phyloP scores from a whole-genome alignment of 1,140 invertebrate genomes.

The Anoplolepis gracilipes region DNA sequence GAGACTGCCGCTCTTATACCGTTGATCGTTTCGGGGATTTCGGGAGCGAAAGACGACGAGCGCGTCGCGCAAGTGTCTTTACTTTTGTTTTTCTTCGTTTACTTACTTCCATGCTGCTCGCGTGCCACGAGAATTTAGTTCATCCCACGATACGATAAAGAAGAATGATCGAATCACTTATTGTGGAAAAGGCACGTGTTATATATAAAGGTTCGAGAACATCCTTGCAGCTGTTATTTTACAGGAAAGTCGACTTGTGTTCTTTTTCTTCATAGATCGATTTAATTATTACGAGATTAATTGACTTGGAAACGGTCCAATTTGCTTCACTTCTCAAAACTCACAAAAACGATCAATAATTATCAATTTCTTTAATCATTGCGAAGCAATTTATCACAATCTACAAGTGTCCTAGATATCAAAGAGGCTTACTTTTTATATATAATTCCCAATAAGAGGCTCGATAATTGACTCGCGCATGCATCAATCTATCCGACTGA shows the following conservation, averaged over 20 bases:
- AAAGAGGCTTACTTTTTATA: slow-evolving; percentile 28
- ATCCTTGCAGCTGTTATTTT: neutral
- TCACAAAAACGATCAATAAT: slow-evolving; percentile 19
- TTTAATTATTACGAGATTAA: slow-evolving; percentile 24
- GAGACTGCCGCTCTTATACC: slow-evolving; percentile 25
- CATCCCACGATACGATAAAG: neutral
- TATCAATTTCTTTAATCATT: slow-evolving; percentile 32
- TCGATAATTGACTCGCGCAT: slow-evolving; percentile 43
- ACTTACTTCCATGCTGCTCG: neutral
- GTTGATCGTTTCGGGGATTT: slow-evolving; percentile 41
- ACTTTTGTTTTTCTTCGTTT: slow-evolving; percentile 43
- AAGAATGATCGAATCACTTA: slow-evolving; percentile 14
- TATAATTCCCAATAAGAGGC: neutral
- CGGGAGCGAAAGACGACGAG: slow-evolving; percentile 22
- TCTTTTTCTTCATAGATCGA: neutral
- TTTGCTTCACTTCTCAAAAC: slow-evolving; percentile 2
- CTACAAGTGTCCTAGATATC: slow-evolving; percentile 43
- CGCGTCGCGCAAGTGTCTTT: slow-evolving; percentile 2
- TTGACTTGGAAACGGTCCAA: slow-evolving; percentile 14
- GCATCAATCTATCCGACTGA: slow-evolving; percentile 14
- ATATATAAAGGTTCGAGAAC: neutral
- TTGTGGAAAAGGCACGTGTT: neutral
- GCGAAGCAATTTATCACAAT: slow-evolving; percentile 21
- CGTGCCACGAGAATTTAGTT: neutral
- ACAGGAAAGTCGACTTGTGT: neutral